phyloP scores from a whole-genome alignment of 2,888 invertebrate genomes.

The Drosophila cyrtoloma region DNA sequence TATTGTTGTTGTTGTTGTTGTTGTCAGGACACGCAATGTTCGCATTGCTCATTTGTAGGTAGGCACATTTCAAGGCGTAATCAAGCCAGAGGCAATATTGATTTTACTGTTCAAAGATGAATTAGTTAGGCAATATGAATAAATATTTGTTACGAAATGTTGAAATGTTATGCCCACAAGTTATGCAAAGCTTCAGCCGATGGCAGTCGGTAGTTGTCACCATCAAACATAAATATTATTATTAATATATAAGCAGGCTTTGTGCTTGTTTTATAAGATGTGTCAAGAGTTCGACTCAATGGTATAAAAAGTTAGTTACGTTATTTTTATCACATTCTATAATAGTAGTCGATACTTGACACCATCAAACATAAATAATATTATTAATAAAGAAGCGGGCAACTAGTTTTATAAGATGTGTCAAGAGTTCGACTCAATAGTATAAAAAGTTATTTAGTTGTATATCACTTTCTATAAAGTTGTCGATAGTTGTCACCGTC shows the following conservation, averaged over 20 bases:
- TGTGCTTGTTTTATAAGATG: neutral
- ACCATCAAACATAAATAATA: too few species aligned
- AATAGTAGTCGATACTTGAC: too few species aligned
- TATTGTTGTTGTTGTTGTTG: neutral
- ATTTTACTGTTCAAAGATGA: conserved; percentile 21
- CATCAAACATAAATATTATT: neutral
- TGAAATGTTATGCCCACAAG: neutral
- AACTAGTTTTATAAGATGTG: neutral
- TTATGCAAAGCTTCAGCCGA: neutral
- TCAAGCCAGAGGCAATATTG: conserved; percentile 31
- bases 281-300: neutral
- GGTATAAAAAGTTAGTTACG: neutral
- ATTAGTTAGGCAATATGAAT: neutral
- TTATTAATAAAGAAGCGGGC: too few species aligned
- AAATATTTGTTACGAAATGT: conserved; percentile 7
- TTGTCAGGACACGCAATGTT: conserved; percentile 43
- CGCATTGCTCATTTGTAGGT: conserved; percentile 30
- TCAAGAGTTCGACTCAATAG: neutral
- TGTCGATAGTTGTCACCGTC: neutral
- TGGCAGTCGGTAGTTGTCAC: neutral
- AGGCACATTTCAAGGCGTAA: conserved; percentile 12
- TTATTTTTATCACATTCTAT: neutral
- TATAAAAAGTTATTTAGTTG: neutral
- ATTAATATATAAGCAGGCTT: neutral
- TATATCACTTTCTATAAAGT: neutral